Base-by-base conservation (phyloP, 2,797 vertebrate genomes). In the Remorina albescens region DNA sequence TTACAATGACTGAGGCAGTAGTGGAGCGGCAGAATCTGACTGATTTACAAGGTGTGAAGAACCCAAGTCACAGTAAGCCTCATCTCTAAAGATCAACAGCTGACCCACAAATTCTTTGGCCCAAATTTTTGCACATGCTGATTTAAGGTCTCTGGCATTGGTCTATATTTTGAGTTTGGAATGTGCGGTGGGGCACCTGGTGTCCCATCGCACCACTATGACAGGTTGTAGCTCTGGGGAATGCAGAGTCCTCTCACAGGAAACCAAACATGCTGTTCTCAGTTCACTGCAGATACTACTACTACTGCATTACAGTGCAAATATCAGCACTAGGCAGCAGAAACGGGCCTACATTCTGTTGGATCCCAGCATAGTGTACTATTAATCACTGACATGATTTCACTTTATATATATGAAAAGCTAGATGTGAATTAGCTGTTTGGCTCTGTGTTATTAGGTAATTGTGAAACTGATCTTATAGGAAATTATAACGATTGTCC, bases 21-120 rank as follows among this genome's bases (percentile, higher is more conserved):
- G 44, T 36, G 54, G 30, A 70, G 34, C 68, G 67, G 78, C 62
- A 81, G 70, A 67, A 69, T 66, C 34, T 50, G 53, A 80, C 42
- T 71, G 67, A 81, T 84, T 88, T 81, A 85, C 58, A 60, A 69
- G 42, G 81, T 76, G 86, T 55, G 37, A 82, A 81, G 26, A 78
- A 56, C 67, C 56, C 23, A 62, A 59, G 36, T 58, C 55, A 74
- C 71, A 64, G 13, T 3, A 54, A 56, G 49, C 19, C 26, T 83
- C 69, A 60, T 68, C 53, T 66, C 49, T 80, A 71, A 78, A 49
- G 2, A 70, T 30, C 18, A 13, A 59, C 76, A 83, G 68, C 57
- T 84, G 86, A 85, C 67, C 64, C 69, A 63, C 21, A 81, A 54
- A 83, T 81, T 86, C 81, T 76, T 78, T 51, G 51, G 47, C 42